Evolutionary conservation across 2,797 vertebrate genomes (phyloP).

Genomic region (Jordanella pulchra): DNA sequence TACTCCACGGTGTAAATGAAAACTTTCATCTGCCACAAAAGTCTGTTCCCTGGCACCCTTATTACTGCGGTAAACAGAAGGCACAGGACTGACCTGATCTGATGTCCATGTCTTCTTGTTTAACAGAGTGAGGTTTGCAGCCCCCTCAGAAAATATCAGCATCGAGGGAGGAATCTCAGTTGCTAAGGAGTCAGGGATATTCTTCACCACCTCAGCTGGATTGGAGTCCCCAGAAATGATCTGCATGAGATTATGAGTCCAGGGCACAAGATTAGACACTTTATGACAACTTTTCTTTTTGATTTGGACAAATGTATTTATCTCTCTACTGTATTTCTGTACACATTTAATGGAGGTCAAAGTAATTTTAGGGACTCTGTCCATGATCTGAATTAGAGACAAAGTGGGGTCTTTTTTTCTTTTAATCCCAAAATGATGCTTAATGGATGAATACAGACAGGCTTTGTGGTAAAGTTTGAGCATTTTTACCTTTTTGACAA

Average conservation of each 20-base stretch:
- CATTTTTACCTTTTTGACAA: conserved; percentile 60
- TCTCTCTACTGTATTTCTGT: too few species aligned
- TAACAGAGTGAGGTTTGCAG: conserved; percentile 38
- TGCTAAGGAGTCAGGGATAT: conserved; percentile 69
- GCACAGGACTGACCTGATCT: conserved; percentile 61
- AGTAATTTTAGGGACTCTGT: too few species aligned
- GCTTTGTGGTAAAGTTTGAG: background rate
- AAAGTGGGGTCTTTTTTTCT: background rate
- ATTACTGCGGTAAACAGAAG: background rate
- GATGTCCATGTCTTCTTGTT: conserved; percentile 64
- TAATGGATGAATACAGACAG: background rate
- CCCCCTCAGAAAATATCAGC: conserved; percentile 41
- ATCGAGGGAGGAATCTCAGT: conserved; percentile 52
- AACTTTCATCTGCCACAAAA: too few species aligned
- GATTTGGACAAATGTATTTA: too few species aligned
- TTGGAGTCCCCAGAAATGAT: conserved; percentile 58
- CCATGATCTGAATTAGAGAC: background rate
- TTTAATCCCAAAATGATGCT: background rate
- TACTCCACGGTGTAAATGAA: too few species aligned
- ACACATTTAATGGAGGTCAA: background rate
- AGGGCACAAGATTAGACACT: too few species aligned
- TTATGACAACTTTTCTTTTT: too few species aligned
- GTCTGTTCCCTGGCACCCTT: too few species aligned
- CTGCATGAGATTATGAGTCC: conserved; percentile 29
- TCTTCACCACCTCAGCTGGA: conserved; percentile 43